A percentile compares a stretch with the other conserved stretches of the same genome.
These are phyloP conservation scores for Cephus pygmeus DNA, from an alignment of 2,888 invertebrate genomes.

Conservation along the genomic window DNA sequence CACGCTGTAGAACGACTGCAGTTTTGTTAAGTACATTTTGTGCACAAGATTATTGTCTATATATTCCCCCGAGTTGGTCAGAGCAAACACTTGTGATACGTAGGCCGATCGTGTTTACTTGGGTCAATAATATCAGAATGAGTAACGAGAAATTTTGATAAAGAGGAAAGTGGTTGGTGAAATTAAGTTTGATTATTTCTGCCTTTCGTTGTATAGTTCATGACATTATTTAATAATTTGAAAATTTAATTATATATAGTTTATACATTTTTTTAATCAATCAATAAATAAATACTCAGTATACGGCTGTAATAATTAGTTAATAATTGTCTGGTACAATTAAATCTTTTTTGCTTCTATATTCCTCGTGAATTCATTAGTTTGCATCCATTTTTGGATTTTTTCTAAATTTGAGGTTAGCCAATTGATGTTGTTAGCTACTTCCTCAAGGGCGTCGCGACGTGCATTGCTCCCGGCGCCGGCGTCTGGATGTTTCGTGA, in stretches of 20 bases:
- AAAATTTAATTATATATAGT: no score
- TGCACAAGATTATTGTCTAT: neutral
- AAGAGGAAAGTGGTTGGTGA: constrained; percentile 17
- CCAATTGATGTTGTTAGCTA: constrained; percentile 27
- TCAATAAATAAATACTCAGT: neutral
- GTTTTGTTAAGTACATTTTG: neutral
- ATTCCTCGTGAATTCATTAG: constrained; percentile 4
- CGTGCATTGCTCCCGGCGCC: constrained; percentile 28
- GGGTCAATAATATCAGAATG: constrained; percentile 16
- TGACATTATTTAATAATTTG: no score
- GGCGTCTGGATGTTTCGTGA: constrained; percentile 26
- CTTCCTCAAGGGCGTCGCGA: constrained; percentile 26
- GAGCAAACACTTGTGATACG: neutral
- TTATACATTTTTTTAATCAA: no score
- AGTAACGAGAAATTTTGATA: constrained; percentile 30
- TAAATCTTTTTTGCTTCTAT: neutral
- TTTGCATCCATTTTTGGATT: constrained; percentile 24
- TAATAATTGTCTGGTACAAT: neutral
- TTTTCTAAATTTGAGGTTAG: constrained; percentile 19
- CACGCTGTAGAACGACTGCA: no score
- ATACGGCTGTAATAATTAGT: neutral
- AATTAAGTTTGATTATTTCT: no score
- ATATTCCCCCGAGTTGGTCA: neutral
- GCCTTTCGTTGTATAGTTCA: no score
- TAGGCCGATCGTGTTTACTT: neutral